Evolutionary conservation across 2,113 vertebrate species (phyloP).

Genomic region (Anolis sagrei): DNA sequence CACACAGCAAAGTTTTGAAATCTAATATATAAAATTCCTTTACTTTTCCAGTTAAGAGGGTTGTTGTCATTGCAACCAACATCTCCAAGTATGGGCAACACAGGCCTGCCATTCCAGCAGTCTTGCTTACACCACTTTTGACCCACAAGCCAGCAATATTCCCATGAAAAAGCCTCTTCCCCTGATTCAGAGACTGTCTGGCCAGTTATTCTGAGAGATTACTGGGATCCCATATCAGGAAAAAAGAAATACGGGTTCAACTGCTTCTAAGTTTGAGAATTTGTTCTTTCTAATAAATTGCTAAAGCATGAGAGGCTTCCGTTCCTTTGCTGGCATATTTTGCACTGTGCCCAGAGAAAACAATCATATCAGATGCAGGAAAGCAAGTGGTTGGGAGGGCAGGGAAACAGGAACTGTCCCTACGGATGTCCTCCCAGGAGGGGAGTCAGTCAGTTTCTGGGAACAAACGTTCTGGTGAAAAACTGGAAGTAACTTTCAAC

Average conservation of each 20-base stretch:
- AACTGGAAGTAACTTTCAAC: slow-evolving; percentile 53
- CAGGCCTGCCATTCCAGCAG: neutral
- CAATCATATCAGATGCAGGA: slow-evolving; percentile 84
- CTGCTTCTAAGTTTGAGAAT: slow-evolving; percentile 70
- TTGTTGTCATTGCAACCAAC: neutral
- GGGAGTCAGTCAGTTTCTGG: slow-evolving; percentile 58
- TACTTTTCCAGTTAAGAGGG: neutral
- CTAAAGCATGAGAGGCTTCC: slow-evolving; percentile 79
- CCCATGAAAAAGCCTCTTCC: slow-evolving; percentile 43
- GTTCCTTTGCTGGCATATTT: slow-evolving; percentile 79
- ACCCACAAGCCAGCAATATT: slow-evolving; percentile 11
- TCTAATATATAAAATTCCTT: neutral
- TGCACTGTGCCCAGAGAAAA: slow-evolving; percentile 77
- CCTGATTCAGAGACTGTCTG: slow-evolving; percentile 30
- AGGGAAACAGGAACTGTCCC: slow-evolving; percentile 82
- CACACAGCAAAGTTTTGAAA: neutral
- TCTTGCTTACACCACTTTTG: neutral
- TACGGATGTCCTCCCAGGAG: slow-evolving; percentile 75
- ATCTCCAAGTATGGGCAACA: slow-evolving; percentile 20
- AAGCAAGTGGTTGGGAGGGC: slow-evolving; percentile 73
- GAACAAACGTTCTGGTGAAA: slow-evolving; percentile 63
- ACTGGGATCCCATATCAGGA: slow-evolving; percentile 60
- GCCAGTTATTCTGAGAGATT: slow-evolving; percentile 44
- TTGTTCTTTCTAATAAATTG: slow-evolving; percentile 76
- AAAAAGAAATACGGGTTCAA: slow-evolving; percentile 55